Evolutionary conservation across 1,140 invertebrate species (phyloP).

Genomic region (Cardiocondyla obscurior): DNA sequence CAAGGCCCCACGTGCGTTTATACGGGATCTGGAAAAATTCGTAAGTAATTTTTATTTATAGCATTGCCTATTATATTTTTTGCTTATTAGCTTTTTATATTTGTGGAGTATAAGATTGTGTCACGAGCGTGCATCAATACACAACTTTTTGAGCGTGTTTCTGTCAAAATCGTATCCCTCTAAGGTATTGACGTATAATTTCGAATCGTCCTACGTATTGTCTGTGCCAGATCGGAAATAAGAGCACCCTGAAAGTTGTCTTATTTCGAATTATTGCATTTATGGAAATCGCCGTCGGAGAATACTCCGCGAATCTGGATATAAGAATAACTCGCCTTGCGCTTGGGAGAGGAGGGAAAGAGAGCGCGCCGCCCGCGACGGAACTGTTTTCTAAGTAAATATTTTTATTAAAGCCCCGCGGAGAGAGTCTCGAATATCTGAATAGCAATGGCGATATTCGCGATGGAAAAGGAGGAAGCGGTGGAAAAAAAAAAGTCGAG

Average conservation of each 20-base stretch:
- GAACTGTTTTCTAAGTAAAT: constrained; percentile 79
- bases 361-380: constrained; percentile 23
- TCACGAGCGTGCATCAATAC: not conserved
- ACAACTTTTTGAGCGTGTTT: not conserved
- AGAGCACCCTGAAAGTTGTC: constrained; percentile 42
- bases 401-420: constrained; percentile 77
- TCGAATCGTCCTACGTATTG: not conserved
- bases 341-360: constrained; percentile 16
- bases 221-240: constrained; percentile 42
- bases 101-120: too few species aligned
- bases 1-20: constrained; percentile 63
- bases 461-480: not conserved
- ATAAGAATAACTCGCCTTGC: constrained; percentile 76
- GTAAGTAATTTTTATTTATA: not conserved
- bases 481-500: constrained; percentile 52
- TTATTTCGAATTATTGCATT: constrained; percentile 74
- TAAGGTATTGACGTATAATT: constrained; percentile 8
- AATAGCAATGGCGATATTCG: constrained; percentile 74
- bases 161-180: not conserved
- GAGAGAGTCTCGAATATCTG: constrained; percentile 75
- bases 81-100: too few species aligned
- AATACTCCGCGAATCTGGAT: constrained; percentile 71
- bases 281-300: constrained; percentile 71
- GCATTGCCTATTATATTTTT: not conserved
- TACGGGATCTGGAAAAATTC: not conserved